Evolutionary conservation across 2,797 vertebrate genomes (phyloP), one percentile per base, ranked within the genome.

Genomic region (Platyrinchus mystaceus): DNA sequence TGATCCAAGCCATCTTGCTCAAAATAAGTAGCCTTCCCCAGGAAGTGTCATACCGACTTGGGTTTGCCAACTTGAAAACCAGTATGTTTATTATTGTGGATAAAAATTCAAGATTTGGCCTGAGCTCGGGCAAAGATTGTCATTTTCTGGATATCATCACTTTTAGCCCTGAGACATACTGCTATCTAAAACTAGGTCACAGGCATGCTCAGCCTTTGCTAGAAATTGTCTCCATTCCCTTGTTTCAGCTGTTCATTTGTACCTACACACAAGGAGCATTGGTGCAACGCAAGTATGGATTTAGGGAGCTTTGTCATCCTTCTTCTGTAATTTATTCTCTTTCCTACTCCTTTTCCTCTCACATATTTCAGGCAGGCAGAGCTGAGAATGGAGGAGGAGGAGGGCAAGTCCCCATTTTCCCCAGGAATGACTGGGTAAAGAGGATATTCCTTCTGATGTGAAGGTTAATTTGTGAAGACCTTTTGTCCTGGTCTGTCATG

Each of bases 381-480:
- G 14, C 8, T 81, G 34, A 77, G 32, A 74, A 6, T 10, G 20
- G 7, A 62, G 4, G 10, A 64, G 0, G 0, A 50, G 20, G 27
- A 77, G 10, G 7, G 9, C 0, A 1, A 60, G 26, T 60, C 32
- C 16, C 18, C 24, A 20, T 0, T 1, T 36, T 4, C 21, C 14
- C 12, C 3, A 52, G 9, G 9, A 81, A 56, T 1, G 1, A 41
- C 7, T 34, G 0, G 2, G 12, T 13, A 10, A 82, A 64, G 21
- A 60, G 8, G 32, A 62, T 9, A 32, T 66, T 64, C 8, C 8
- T 79, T 23, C 21, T 58, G 19, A 41, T 39, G 8, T 1, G 3
- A 55, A 71, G 9, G 10, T 37, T 71, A n/a, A 16, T 14, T n/a
- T 0, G 0, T 64, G 32, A 79, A 46, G 10, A 28, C 32, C 19